Conservation (phyloP, 2,797 vertebrate species). For the Macrochelys suwanniensis region DNA sequence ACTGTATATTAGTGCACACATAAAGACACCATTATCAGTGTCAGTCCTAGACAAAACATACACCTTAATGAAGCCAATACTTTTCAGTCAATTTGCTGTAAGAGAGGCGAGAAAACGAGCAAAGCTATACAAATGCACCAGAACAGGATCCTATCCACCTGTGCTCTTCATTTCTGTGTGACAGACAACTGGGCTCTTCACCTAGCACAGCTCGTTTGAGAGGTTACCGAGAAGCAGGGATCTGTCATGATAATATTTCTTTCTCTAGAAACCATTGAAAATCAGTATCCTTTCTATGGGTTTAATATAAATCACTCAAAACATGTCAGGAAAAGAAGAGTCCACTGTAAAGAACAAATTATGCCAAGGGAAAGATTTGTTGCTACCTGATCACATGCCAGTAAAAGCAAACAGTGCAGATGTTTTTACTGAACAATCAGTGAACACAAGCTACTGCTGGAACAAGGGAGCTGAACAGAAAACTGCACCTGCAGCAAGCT, state of each 20-base stretch:
- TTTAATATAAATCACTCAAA: neutral
- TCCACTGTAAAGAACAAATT: neutral
- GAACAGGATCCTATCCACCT: neutral
- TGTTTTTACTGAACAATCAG: slow-evolving; percentile 37
- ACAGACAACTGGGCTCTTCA: neutral
- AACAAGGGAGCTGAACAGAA: neutral
- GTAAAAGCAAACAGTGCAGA: slow-evolving; percentile 25
- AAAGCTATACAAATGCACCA: neutral
- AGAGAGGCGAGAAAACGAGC: neutral
- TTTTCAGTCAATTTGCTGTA: slow-evolving; percentile 3
- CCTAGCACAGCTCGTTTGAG: neutral
- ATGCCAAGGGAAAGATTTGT: neutral
- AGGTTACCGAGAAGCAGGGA: neutral
- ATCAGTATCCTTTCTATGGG: neutral
- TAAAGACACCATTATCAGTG: slow-evolving; percentile 49
- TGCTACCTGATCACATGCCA: neutral
- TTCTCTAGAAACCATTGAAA: neutral
- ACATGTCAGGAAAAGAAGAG: neutral
- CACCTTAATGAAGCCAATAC: neutral
- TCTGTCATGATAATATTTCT: neutral
- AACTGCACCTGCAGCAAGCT: slow-evolving; percentile 9
- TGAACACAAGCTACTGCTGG: neutral
- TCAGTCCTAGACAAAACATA: slow-evolving; percentile 16
- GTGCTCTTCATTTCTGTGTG: neutral
- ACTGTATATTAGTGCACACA: neutral